Percentiles rank a stretch among this genome's conserved stretches.
phyloP scores from a whole-genome alignment of 2,797 vertebrate genomes.

The Tarsius wallacei region DNA sequence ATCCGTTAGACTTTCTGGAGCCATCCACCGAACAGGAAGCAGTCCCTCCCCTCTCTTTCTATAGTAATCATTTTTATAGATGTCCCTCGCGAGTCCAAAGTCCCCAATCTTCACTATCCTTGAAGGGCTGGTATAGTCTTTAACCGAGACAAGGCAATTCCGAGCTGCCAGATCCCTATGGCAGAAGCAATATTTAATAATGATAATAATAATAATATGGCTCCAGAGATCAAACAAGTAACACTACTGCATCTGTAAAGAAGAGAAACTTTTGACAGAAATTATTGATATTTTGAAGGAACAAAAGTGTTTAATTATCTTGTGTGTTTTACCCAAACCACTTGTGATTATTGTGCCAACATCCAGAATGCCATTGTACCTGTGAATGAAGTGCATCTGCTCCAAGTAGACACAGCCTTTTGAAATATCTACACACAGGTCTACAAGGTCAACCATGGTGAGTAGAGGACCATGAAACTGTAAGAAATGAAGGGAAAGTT shows the following conservation, averaged over 20 bases:
- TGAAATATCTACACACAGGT: conserved; percentile 91
- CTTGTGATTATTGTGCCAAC: background rate
- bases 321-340: background rate
- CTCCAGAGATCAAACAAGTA: background rate
- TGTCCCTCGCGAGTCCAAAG: conserved; percentile 92
- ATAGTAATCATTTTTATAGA: conserved; percentile 93
- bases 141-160: conserved; percentile 93
- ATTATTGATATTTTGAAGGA: conserved; percentile 49
- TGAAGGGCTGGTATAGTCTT: conserved; percentile 85
- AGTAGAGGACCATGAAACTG: conserved; percentile 88
- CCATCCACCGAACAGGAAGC: conserved; percentile 93
- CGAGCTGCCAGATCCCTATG: conserved; percentile 92
- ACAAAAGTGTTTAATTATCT: background rate
- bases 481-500: conserved; percentile 78
- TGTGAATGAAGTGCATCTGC: conserved; percentile 92
- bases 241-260: background rate
- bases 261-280: conserved; percentile 8
- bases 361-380: conserved; percentile 82
- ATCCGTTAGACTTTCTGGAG: conserved; percentile 92
- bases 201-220: conserved; percentile 29
- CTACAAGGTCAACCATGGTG: conserved; percentile 88
- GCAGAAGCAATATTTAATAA: conserved; percentile 65
- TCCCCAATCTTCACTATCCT: conserved; percentile 91
- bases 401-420: conserved; percentile 93
- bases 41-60: conserved; percentile 93